phyloP scores from a whole-genome alignment of 1,140 invertebrate species.

The Rhynchophorus ferrugineus region DNA sequence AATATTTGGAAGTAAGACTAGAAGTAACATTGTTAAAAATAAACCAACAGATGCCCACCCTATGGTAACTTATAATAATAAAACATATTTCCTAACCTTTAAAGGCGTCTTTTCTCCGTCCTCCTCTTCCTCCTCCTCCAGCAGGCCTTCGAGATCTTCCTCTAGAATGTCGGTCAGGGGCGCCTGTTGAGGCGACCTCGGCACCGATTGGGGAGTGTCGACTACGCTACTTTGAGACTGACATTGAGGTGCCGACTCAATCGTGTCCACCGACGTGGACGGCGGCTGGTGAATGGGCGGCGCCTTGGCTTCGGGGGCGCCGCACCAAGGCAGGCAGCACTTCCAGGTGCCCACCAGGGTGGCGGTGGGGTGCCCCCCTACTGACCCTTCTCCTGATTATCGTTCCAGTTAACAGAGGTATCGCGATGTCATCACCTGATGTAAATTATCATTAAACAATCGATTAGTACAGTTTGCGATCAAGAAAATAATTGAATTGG shows the following conservation, averaged over 20 bases:
- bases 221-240: not conserved
- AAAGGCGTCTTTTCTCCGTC: slow-evolving; percentile 26
- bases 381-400: not conserved
- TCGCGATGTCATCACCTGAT: slow-evolving; percentile 14
- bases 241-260: slow-evolving; percentile 10
- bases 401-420: slow-evolving; percentile 9
- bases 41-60: too few relatives aligned
- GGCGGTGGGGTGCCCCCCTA: slow-evolving; percentile 26
- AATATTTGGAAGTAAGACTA: too few relatives aligned
- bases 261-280: not conserved
- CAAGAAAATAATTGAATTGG: too few relatives aligned
- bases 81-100: slow-evolving; percentile 22
- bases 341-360: slow-evolving; percentile 42
- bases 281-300: slow-evolving; percentile 31
- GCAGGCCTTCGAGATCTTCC: slow-evolving; percentile 33
- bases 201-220: slow-evolving; percentile 13
- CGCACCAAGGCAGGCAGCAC: slow-evolving; percentile 42
- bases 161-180: slow-evolving; percentile 39
- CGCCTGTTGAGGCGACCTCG: slow-evolving; percentile 33
- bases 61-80: not conserved
- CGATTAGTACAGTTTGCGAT: too few relatives aligned
- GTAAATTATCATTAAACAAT: too few relatives aligned
- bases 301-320: slow-evolving; percentile 37
- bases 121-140: slow-evolving; percentile 21
- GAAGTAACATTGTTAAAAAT: too few relatives aligned